Evolutionary conservation across 2,797 vertebrate genomes (phyloP).

Genomic region (Danio aesculapii): DNA sequence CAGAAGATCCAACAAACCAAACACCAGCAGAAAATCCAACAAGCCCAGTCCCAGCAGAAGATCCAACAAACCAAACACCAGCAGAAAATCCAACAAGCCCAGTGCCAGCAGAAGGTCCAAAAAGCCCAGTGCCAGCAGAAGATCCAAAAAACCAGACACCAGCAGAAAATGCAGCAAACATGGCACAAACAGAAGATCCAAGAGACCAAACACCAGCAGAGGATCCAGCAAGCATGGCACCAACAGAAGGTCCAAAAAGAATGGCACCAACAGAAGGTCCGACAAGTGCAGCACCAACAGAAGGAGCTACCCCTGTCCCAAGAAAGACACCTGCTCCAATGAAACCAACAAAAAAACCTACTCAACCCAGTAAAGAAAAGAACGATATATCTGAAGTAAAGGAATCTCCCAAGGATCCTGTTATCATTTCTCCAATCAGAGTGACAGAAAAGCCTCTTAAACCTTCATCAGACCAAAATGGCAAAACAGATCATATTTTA

Average conservation of each 20-base stretch:
- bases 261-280: background rate
- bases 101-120: background rate
- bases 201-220: background rate
- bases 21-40: background rate
- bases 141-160: fast-evolving
- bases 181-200: background rate
- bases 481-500: conserved; percentile 49
- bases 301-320: background rate
- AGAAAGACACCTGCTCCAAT: background rate
- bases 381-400: conserved; percentile 55
- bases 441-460: conserved; percentile 41
- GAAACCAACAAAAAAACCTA: conserved; percentile 5
- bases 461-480: conserved; percentile 56
- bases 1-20: too few relatives aligned
- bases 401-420: background rate
- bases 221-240: fast-evolving
- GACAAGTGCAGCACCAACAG: background rate
- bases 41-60: background rate
- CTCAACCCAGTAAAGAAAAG: conserved; percentile 54
- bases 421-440: conserved; percentile 35
- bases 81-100: background rate
- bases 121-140: background rate
- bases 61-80: background rate
- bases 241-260: background rate
- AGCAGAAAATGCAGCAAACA: background rate